Evolutionary conservation across 2,113 vertebrate species (phyloP).

Genomic region (Holacanthus passer): DNA sequence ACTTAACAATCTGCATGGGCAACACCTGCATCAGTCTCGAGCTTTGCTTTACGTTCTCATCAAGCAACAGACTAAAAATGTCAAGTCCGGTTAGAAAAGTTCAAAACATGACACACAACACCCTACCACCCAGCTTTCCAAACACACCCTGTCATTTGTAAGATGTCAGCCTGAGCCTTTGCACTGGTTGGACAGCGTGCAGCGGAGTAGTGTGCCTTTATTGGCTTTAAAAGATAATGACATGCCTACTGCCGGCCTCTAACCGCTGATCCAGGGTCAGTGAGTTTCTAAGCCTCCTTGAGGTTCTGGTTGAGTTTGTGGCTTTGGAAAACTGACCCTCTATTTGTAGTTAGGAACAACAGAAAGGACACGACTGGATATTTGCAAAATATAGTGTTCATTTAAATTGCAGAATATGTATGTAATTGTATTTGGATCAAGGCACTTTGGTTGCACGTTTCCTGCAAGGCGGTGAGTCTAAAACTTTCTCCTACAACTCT

Average conservation of each 20-base stretch:
- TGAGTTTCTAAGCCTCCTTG: conserved; percentile 33
- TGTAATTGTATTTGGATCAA: conserved; percentile 14
- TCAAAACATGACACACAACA: conserved; percentile 62
- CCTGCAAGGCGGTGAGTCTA: neutral
- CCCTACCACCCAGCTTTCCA: conserved; percentile 62
- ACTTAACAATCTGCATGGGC: neutral
- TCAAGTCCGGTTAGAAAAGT: conserved; percentile 61
- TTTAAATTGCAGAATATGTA: neutral
- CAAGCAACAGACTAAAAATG: conserved; percentile 54
- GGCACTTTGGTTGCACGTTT: neutral
- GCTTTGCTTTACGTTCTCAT: conserved; percentile 26
- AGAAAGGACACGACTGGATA: conserved; percentile 1
- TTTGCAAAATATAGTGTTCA: neutral
- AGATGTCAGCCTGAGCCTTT: conserved; percentile 56
- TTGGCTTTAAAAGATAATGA: conserved; percentile 80
- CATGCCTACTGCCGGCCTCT: conserved; percentile 57
- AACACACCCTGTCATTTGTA: conserved; percentile 64
- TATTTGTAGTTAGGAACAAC: conserved; percentile 33
- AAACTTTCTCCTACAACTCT: conserved; percentile 18
- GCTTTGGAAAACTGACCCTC: conserved; percentile 27
- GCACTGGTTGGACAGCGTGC: conserved; percentile 56
- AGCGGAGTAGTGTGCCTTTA: conserved; percentile 65
- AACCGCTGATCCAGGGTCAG: conserved; percentile 61
- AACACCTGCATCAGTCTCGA: conserved; percentile 11
- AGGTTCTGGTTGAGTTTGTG: conserved; percentile 45